A percentile compares a stretch with the other conserved stretches of the same genome.
phyloP scores from a whole-genome alignment of 2,113 vertebrate species.

The Reinhardtius hippoglossoides region DNA sequence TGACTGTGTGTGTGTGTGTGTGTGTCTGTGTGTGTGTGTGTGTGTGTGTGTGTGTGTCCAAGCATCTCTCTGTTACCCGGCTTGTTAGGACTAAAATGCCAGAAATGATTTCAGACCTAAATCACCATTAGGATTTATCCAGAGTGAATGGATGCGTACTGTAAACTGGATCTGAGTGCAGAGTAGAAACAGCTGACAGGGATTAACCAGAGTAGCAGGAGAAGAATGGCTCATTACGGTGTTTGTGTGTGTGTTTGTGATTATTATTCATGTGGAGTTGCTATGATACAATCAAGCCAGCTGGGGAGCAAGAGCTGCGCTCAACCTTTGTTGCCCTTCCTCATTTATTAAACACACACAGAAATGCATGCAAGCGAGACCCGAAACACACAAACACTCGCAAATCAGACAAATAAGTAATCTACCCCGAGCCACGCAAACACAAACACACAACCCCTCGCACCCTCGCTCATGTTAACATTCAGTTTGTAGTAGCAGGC shows the following conservation, averaged over 20 bases:
- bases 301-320: conserved; percentile 72
- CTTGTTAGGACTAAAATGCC: conserved; percentile 25
- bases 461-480: conserved; percentile 52
- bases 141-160: conserved; percentile 51
- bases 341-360: conserved; percentile 78
- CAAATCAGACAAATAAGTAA: conserved; percentile 47
- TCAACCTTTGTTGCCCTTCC: conserved; percentile 80
- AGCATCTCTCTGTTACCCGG: neutral
- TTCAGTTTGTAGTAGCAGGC: conserved; percentile 24
- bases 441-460: conserved; percentile 42
- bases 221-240: conserved; percentile 71
- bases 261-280: conserved; percentile 82
- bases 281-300: conserved; percentile 77
- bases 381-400: conserved; percentile 51
- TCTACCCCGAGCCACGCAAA: conserved; percentile 44
- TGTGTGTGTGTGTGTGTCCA: neutral
- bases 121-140: conserved; percentile 33
- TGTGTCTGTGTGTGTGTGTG: neutral
- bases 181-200: conserved; percentile 70
- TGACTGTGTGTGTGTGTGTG: neutral
- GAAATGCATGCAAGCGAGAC: conserved; percentile 53
- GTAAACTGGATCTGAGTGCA: conserved; percentile 54
- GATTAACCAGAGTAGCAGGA: conserved; percentile 66
- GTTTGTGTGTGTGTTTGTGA: conserved; percentile 58
- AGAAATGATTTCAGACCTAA: conserved; percentile 53